Conservation (phyloP, 2,113 vertebrate genomes). For the Corvus moneduloides region DNA sequence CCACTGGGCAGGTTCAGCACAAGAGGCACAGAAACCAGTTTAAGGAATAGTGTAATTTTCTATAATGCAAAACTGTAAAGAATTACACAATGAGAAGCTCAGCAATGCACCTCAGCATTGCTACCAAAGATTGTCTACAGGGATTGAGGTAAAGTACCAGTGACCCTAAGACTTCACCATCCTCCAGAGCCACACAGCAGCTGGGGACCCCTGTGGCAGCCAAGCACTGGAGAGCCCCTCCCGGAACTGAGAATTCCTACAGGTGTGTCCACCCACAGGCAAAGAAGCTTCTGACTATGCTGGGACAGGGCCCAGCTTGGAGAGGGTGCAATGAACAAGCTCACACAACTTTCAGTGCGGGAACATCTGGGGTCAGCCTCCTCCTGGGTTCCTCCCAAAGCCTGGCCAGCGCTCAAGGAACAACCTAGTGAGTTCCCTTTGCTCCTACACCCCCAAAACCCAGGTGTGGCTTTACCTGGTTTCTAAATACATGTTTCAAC, state of each 20-base stretch:
- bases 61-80: not conserved
- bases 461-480: not conserved
- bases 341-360: not conserved
- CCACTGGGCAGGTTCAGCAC: not conserved
- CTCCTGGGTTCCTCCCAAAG: not conserved
- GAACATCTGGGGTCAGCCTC: not conserved
- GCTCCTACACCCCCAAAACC: not conserved
- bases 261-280: rapidly evolving
- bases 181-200: not conserved
- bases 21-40: not conserved
- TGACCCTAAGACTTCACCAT: not conserved
- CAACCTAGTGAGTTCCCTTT: not conserved
- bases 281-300: not conserved
- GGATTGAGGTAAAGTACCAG: not conserved
- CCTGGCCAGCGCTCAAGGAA: not conserved
- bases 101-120: not conserved
- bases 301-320: not conserved
- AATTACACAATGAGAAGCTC: not conserved
- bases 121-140: not conserved
- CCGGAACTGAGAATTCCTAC: not conserved
- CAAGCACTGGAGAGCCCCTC: not conserved
- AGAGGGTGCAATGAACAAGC: not conserved
- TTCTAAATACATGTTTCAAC: not conserved
- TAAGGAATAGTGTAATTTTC: not conserved
- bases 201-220: not conserved